Evolutionary conservation across 2,113 vertebrate species (phyloP).

Genomic region (Butastur rufipennis): DNA sequence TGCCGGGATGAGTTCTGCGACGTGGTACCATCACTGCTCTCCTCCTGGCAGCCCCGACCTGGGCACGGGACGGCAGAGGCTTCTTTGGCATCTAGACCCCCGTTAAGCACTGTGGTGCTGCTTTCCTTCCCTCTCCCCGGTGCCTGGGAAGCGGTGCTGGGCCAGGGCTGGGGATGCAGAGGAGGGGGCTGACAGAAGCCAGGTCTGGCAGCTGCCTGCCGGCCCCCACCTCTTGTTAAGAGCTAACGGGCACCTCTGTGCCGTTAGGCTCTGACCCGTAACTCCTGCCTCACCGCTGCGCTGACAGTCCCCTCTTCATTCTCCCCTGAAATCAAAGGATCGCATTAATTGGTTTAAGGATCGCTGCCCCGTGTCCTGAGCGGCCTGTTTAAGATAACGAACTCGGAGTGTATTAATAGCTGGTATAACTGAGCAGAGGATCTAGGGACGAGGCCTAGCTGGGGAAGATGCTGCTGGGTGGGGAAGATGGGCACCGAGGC

Average conservation of each 20-base stretch:
- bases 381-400: slow-evolving; percentile 56
- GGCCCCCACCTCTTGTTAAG: neutral
- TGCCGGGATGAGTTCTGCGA: rapidly evolving
- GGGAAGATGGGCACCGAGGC: neutral
- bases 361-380: slow-evolving; percentile 43
- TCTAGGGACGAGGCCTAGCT: neutral
- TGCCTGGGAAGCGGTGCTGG: neutral
- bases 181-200: neutral
- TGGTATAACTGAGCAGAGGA: neutral
- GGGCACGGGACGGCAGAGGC: neutral
- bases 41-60: neutral
- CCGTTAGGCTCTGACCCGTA: slow-evolving; percentile 48
- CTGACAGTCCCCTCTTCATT: slow-evolving; percentile 58
- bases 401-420: slow-evolving; percentile 35
- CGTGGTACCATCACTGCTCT: neutral
- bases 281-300: neutral
- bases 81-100: neutral
- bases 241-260: slow-evolving; percentile 40
- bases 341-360: slow-evolving; percentile 66
- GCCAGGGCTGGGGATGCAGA: neutral
- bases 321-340: slow-evolving; percentile 46
- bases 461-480: neutral
- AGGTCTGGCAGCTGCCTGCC: neutral
- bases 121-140: neutral
- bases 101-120: rapidly evolving